Evolutionary conservation across 2,113 vertebrate genomes (phyloP).

Genomic region (Cariama cristata): DNA sequence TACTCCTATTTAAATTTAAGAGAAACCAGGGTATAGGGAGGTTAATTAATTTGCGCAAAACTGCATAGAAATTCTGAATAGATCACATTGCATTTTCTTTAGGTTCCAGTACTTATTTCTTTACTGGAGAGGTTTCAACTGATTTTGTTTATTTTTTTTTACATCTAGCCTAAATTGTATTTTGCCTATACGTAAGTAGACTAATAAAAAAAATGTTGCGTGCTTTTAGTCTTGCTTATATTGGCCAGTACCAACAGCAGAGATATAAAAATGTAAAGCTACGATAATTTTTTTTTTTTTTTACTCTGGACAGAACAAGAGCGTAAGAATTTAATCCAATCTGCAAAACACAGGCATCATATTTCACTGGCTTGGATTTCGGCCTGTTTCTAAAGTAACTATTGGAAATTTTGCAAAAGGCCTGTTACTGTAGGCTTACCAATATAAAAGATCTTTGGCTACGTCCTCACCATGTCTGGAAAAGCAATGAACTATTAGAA

Average conservation of each 20-base stretch:
- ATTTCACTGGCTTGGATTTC: constrained; percentile 2
- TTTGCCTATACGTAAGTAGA: neutral
- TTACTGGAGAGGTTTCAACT: neutral
- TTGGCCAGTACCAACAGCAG: neutral
- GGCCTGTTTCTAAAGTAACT: neutral
- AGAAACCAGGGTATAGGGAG: neutral
- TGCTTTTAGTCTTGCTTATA: neutral
- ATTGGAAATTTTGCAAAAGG: constrained; percentile 19
- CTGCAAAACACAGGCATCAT: neutral
- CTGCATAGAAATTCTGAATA: neutral
- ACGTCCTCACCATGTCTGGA: neutral
- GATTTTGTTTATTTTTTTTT: neutral
- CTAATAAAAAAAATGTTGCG: neutral
- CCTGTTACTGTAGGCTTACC: neutral
- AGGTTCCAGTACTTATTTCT: neutral
- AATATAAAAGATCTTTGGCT: constrained; percentile 13
- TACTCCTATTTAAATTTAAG: neutral
- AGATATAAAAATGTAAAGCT: neutral
- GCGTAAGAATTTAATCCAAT: neutral
- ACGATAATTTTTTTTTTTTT: neutral
- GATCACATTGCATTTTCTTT: neutral
- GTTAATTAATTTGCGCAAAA: neutral
- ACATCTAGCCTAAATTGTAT: neutral
- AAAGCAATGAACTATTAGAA: neutral
- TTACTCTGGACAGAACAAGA: neutral